phyloP scores from a whole-genome alignment of 2,888 invertebrate species.

The Epinotia demarniana region DNA sequence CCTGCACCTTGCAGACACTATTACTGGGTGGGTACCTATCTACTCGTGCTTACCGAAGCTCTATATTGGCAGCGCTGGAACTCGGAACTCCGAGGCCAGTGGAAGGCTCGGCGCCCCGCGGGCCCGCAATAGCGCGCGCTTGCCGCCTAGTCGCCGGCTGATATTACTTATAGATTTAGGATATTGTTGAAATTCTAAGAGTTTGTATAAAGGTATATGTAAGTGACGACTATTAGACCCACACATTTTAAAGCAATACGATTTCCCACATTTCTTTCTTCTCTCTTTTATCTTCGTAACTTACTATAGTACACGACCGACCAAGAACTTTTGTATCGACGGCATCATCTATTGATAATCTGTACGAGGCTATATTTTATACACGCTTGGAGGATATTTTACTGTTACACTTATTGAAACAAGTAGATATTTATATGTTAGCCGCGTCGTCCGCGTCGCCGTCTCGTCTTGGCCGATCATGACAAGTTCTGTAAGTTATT shows the following conservation, averaged over 20 bases:
- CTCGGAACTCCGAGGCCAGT: background rate
- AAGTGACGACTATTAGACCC: conserved; percentile 41
- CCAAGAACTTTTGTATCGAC: conserved; percentile 41
- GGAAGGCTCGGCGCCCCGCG: background rate
- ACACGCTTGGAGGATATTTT: conserved; percentile 42
- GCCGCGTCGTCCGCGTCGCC: background rate
- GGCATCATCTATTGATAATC: conserved; percentile 22
- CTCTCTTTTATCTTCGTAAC: conserved; percentile 25
- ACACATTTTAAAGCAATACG: conserved; percentile 40
- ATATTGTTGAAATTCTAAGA: conserved; percentile 44
- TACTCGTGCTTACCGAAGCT: no score
- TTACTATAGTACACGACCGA: conserved; percentile 35
- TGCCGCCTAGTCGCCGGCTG: conserved; percentile 41
- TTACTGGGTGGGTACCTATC: no score
- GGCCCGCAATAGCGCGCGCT: conserved; percentile 18
- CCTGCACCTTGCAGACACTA: no score
- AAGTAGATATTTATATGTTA: conserved; percentile 35
- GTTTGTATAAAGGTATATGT: conserved; percentile 43
- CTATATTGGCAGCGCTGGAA: no score
- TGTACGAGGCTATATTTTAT: conserved; percentile 42
- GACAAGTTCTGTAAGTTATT: background rate
- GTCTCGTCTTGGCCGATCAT: background rate
- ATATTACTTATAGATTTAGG: conserved; percentile 40
- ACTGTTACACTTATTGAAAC: conserved; percentile 30
- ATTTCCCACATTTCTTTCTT: conserved; percentile 39